These are phyloP conservation scores for Polypedilum pembai DNA, from an alignment of 1,140 invertebrate species.

Conservation along the genomic window DNA sequence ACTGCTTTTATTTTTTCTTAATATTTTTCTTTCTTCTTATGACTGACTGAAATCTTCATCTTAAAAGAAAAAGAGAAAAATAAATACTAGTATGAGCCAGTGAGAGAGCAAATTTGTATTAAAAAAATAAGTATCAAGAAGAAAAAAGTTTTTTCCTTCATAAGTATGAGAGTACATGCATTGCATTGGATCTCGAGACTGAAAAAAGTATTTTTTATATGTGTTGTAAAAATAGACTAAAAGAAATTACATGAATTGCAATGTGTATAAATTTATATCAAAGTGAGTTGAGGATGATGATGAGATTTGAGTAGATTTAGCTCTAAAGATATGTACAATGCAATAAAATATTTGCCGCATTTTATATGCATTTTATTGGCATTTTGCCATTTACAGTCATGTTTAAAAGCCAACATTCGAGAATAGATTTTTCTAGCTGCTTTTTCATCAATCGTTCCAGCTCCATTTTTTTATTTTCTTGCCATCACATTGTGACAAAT, in stretches of 20 bases:
- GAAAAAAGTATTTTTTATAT: background rate
- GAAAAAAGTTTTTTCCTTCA: background rate
- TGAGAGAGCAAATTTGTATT: background rate
- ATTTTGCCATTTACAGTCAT: slow-evolving; percentile 12
- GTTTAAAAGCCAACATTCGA: background rate
- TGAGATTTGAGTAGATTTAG: background rate
- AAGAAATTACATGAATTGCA: background rate
- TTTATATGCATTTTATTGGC: slow-evolving; percentile 18
- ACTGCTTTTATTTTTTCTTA: no score
- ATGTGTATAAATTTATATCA: slow-evolving; percentile 18
- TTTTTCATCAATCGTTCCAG: no score
- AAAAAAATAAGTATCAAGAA: background rate
- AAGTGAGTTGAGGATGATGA: background rate
- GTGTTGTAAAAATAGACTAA: background rate
- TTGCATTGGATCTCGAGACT: background rate
- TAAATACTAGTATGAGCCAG: background rate
- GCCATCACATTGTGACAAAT: background rate
- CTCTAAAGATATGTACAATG: slow-evolving; percentile 1
- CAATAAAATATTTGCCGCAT: slow-evolving; percentile 3
- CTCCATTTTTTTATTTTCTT: no score
- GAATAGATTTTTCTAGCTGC: background rate
- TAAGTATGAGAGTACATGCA: background rate
- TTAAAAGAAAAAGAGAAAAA: no score
- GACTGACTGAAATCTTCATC: no score
- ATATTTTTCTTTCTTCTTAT: no score